Percentiles rank a stretch among this genome's conserved stretches.
phyloP scores from a whole-genome alignment of 2,888 invertebrate genomes.

The Siphonodentalium dalli region DNA sequence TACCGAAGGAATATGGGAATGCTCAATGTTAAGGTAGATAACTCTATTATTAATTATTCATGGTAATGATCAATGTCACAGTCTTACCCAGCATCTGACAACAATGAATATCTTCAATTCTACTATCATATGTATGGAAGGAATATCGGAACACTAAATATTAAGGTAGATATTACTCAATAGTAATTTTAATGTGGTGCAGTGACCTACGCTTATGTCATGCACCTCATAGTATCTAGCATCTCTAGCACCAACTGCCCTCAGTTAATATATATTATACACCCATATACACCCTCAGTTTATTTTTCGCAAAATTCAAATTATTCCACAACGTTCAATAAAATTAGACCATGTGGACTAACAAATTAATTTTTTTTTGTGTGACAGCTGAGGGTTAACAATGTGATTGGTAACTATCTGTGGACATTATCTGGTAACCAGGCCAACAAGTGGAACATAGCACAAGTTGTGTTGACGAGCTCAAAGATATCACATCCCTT shows the following conservation, averaged over 20 bases:
- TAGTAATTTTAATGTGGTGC: no score
- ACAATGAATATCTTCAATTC: conserved; percentile 46
- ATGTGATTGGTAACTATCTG: conserved; percentile 32
- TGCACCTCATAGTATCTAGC: no score
- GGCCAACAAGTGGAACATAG: conserved; percentile 52
- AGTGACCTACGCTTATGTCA: no score
- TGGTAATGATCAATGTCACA: no score
- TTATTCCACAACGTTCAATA: not conserved
- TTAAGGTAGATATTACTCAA: conserved; percentile 32
- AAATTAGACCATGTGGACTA: not conserved
- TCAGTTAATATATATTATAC: no score
- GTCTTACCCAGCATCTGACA: conserved; percentile 22
- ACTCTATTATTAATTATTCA: no score
- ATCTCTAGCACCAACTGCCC: no score
- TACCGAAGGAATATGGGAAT: conserved; percentile 48
- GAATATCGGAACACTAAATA: conserved; percentile 45
- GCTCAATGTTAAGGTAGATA: conserved; percentile 41
- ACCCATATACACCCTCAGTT: no score
- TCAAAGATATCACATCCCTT: conserved; percentile 28
- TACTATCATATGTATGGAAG: conserved; percentile 56
- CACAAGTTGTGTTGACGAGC: conserved; percentile 36
- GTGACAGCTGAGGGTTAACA: conserved; percentile 34
- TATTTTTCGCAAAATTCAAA: no score
- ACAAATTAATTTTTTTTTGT: not conserved
- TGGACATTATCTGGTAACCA: conserved; percentile 50